A percentile compares a stretch with the other conserved stretches of the same genome.
Evolutionary conservation across 2,888 invertebrate genomes (phyloP).

Genomic region (Zaprionus bogoriensis): DNA sequence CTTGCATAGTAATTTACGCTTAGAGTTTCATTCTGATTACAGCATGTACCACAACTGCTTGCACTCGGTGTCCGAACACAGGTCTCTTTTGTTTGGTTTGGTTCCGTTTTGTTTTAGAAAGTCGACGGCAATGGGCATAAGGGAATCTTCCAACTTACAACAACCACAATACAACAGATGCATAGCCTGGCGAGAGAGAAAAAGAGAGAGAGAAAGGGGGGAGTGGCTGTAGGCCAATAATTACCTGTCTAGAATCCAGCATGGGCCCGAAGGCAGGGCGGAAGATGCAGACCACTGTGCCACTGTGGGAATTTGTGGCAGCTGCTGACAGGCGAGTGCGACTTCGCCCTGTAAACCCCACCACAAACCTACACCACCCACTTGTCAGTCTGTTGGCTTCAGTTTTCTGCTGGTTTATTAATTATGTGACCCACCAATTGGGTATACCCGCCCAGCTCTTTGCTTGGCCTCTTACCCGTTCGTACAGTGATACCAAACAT

Average conservation of each 20-base stretch:
- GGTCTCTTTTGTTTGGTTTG: constrained; percentile 17
- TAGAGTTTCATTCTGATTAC: neutral
- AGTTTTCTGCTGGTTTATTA: constrained; percentile 33
- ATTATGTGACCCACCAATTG: constrained; percentile 38
- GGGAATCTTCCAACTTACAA: constrained; percentile 7
- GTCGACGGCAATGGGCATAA: constrained; percentile 32
- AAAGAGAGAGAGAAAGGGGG: neutral
- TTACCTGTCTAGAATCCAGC: constrained; percentile 24
- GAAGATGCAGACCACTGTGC: neutral
- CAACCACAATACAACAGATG: constrained; percentile 3
- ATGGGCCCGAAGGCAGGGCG: neutral
- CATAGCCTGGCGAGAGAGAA: neutral
- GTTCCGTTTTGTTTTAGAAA: constrained; percentile 31
- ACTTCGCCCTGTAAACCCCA: too few species aligned
- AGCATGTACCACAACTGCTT: constrained; percentile 6
- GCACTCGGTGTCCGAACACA: constrained; percentile 12
- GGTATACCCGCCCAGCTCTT: neutral
- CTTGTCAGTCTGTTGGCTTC: neutral
- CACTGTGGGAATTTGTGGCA: constrained; percentile 44
- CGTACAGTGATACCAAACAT: constrained; percentile 7
- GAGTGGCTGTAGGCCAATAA: constrained; percentile 19
- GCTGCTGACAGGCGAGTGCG: constrained; percentile 32
- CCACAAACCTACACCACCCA: too few species aligned
- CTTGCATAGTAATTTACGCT: neutral
- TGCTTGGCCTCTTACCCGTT: neutral